phyloP scores from a whole-genome alignment of 2,888 invertebrate species.

The Spisula subtruncata region DNA sequence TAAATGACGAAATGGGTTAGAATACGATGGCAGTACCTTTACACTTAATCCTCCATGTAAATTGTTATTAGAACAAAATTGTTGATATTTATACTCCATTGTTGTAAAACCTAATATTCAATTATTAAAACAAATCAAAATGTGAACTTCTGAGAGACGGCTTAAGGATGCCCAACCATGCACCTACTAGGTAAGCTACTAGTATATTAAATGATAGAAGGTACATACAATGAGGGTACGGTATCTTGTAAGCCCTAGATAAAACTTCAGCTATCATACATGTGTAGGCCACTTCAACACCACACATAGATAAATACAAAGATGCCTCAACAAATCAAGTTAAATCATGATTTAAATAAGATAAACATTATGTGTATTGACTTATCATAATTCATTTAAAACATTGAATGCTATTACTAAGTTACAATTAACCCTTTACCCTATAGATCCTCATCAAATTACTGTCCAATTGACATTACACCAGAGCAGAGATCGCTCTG shows the following conservation, averaged over 20 bases:
- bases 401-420: not conserved
- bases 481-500: too few species aligned
- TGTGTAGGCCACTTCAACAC: not conserved
- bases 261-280: not conserved
- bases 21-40: conserved; percentile 8
- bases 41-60: conserved; percentile 30
- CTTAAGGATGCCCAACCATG: not conserved
- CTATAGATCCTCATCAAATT: too few species aligned
- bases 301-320: not conserved
- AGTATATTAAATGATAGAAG: not conserved
- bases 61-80: conserved; percentile 42
- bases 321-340: not conserved
- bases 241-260: not conserved
- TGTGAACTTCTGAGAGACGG: not conserved
- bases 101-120: too few species aligned
- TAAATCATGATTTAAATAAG: not conserved
- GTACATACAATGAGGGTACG: not conserved
- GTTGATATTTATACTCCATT: conserved; percentile 44
- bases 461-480: too few species aligned
- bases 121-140: not conserved
- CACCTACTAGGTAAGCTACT: not conserved
- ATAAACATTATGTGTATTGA: not conserved
- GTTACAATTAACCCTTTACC: not conserved
- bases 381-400: conserved; percentile 1
- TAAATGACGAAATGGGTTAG: not conserved